phyloP scores from a whole-genome alignment of 2,113 vertebrate species.

The Cyanocitta stelleri region DNA sequence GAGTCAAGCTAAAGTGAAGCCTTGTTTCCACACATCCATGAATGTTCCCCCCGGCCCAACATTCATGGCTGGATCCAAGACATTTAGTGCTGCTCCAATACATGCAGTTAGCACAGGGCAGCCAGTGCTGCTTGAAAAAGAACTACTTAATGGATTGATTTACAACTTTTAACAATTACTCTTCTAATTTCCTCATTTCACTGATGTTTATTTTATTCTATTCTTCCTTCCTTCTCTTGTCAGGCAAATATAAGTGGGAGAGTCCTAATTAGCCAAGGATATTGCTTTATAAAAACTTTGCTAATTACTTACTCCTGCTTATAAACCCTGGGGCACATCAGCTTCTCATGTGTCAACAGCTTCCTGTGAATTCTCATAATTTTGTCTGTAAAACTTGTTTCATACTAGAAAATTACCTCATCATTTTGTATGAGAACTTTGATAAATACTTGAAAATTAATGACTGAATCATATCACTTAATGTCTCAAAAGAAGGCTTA shows the following conservation, averaged over 20 bases:
- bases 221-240: conserved; percentile 22
- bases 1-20: background rate
- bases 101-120: background rate
- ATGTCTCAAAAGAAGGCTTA: conserved; percentile 21
- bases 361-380: background rate
- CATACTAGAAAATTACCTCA: conserved; percentile 30
- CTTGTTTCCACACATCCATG: background rate
- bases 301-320: background rate
- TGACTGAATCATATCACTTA: background rate
- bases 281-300: conserved; percentile 22
- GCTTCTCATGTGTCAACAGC: background rate
- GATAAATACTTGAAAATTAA: conserved; percentile 40
- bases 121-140: conserved; percentile 31
- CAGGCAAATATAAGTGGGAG: conserved; percentile 30
- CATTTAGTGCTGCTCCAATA: conserved; percentile 24
- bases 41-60: background rate
- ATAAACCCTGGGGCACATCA: background rate
- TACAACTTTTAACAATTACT: conserved; percentile 34
- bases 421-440: conserved; percentile 9
- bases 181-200: conserved; percentile 52
- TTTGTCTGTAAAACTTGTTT: conserved; percentile 22
- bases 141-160: conserved; percentile 61
- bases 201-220: conserved; percentile 41
- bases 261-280: conserved; percentile 55
- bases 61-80: background rate